Evolutionary conservation across 2,113 vertebrate species (phyloP), one percentile per base, ranked within the genome.

Genomic region (Laticauda colubrina): DNA sequence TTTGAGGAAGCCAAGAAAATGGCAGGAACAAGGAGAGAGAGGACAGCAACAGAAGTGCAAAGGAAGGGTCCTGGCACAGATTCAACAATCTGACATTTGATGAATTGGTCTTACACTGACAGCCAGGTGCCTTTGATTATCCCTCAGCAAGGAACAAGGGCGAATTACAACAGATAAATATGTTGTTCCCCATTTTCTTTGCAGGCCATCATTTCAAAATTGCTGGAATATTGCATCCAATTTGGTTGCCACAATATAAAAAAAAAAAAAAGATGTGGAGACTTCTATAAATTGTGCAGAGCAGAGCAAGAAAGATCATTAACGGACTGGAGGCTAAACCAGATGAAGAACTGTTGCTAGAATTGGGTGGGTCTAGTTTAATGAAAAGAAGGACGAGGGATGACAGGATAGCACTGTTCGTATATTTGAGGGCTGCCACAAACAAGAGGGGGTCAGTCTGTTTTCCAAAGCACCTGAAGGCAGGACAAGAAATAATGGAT

Each of bases 1-100:
- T 91, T 48, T 75, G 55, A 94, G 92, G 94, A 29, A 4, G 89
- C 48, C 20, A 85, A 45, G 51, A 92, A 61, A 86, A 34, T n/a
- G n/a, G 87, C 0, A 15, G 88, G 54, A 91, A 89, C 2, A 88
- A 89, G 43, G 88, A 64, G 54, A 81, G n/a, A 61, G 57, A 23
- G 18, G 24, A 86, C 55, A 59, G 56, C 48, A 53, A 15, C 9
- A 23, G 90, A 85, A 85, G 43, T 39, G 45, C 87, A 61, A 61
- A 54, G 89, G 51, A 61, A 29, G 15, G 8, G 15, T 12, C 39
- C 85, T 61, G 87, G 90, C 56, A 88, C 51, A 56, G 81, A 61
- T 88, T 89, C 91, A 45, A 90, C 93, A 88, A 51, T 91, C 6
- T 53, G 48, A 2, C 0, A 55, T 75, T 81, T 11, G 57, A 5